Evolutionary conservation across 2,797 vertebrate species (phyloP), one percentile per base, ranked within the genome.

Genomic region (Anguilla marmorata): DNA sequence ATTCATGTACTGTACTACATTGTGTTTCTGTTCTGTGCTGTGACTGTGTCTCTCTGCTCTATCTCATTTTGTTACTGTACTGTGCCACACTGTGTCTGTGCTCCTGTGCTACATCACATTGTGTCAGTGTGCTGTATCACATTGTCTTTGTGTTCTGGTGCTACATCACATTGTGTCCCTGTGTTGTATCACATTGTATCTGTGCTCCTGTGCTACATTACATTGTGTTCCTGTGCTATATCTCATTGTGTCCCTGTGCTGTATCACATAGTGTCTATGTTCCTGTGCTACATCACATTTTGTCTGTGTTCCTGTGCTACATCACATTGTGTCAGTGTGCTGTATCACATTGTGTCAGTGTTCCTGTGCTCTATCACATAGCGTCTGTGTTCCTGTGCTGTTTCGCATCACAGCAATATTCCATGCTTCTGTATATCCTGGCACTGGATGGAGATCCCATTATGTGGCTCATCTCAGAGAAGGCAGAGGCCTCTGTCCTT

Each of bases 401-500:
- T 74, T 4, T 72, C 9, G 5, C 8, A 72, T 27, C 30, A 21
- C 30, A 7, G 6, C 66, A 21, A 5, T 24, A 21, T 63, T 76
- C 33, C 33, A 0, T 41, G 69, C 69, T 30, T 7, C 0, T 5
- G 24, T 66, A 33, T 33, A 9, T 50, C 50, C 52, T 52, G 9
- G 24, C 54, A 12, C 48, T 52, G 41, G n/a, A 54, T 54, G 52
- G 82, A 54, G 48, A 54, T 54, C 24, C 48, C 48, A 30, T 84
- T 54, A 54, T 12, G 11, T 27, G 37, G 37, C 48, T 14, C 7
- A 16, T 54, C 82, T 52, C 24, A 83, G n/a, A 83, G 9, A 24
- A 24, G 30, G 19, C 45, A n/a, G 80, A 48, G 80, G 86, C 69
- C 69, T 86, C 52, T 86, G 72, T 74, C 63, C 30, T 56, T 3